These are phyloP conservation scores for Cyclura pinguis DNA, from an alignment of 2,797 vertebrate species.

Conservation along the genomic window DNA sequence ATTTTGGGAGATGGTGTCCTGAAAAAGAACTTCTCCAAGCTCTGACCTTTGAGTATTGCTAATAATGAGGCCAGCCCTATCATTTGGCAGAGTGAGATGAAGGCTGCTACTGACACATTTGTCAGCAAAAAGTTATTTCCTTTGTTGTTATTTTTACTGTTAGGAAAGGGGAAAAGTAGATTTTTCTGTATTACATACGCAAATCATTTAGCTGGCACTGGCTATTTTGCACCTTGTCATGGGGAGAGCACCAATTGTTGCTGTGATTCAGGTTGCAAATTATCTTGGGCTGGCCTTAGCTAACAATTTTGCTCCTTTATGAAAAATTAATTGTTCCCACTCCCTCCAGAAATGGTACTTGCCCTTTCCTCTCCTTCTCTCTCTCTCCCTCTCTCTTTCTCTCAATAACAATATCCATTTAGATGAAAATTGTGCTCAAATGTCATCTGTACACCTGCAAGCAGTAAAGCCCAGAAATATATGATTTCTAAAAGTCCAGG, in stretches of 20 bases:
- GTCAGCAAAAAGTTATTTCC: not conserved
- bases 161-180: not conserved
- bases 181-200: not conserved
- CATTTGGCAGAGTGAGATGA: too few relatives aligned
- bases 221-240: not conserved
- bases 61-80: too few relatives aligned
- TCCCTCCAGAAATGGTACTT: not conserved
- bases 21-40: too few relatives aligned
- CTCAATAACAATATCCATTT: not conserved
- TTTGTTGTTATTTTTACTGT: not conserved
- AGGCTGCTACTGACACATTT: too few relatives aligned
- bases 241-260: not conserved
- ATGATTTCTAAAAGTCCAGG: not conserved
- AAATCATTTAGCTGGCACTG: not conserved
- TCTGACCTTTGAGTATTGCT: too few relatives aligned
- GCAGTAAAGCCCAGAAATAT: not conserved
- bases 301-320: not conserved
- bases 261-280: not conserved
- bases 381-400: too few relatives aligned
- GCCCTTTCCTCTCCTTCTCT: too few relatives aligned
- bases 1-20: too few relatives aligned
- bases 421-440: constrained; percentile 22
- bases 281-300: not conserved
- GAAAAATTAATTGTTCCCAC: not conserved
- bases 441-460: not conserved